These are phyloP conservation scores for Drosophila trapezifrons DNA, from an alignment of 1,140 invertebrate genomes.

Conservation along the genomic window DNA sequence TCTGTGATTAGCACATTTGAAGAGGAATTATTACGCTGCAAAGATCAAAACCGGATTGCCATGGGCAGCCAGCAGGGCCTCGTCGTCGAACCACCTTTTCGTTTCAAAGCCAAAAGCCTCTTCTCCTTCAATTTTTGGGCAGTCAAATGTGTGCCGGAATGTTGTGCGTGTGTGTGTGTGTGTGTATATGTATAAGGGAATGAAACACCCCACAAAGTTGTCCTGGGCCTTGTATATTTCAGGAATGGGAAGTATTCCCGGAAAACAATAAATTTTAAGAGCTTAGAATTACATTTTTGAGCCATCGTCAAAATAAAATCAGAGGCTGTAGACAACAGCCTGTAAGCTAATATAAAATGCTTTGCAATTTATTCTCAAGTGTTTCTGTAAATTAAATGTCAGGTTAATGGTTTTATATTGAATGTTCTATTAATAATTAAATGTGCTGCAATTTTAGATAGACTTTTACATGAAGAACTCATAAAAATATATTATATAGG, in stretches of 20 bases:
- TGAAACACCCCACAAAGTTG: constrained; percentile 16
- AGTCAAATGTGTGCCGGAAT: constrained; percentile 19
- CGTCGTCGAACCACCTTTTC: constrained; percentile 18
- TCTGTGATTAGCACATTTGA: constrained; percentile 29
- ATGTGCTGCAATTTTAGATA: too few species aligned
- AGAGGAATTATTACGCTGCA: constrained; percentile 52
- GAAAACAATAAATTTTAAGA: not conserved
- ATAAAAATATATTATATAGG: too few species aligned
- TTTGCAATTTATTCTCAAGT: not conserved
- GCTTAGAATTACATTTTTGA: not conserved
- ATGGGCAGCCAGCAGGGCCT: not conserved
- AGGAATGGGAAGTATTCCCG: not conserved
- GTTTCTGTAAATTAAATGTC: not conserved
- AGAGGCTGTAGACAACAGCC: not conserved
- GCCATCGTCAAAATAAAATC: not conserved
- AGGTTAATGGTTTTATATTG: too few species aligned
- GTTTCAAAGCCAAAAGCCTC: constrained; percentile 20
- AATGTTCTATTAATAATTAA: too few species aligned
- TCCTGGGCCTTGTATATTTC: not conserved
- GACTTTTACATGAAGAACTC: too few species aligned
- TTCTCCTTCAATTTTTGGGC: constrained; percentile 17
- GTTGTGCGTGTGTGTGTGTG: not conserved
- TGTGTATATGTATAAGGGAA: too few species aligned
- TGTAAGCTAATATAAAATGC: not conserved
- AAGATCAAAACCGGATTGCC: constrained; percentile 59